phyloP scores from a whole-genome alignment of 2,797 vertebrate species.

The Brachyrhaphis roseni region DNA sequence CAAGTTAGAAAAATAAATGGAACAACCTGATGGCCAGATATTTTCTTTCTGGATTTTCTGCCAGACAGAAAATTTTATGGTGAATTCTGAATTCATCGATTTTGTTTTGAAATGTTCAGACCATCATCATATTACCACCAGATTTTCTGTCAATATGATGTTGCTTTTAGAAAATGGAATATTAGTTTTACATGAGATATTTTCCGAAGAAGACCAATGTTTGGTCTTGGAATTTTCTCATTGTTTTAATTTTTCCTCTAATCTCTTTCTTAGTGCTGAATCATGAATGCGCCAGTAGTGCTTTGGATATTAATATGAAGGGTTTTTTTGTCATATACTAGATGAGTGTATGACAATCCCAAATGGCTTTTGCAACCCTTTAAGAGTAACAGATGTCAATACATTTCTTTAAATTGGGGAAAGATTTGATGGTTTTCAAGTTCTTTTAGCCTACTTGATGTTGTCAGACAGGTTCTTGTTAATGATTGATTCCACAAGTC shows the following conservation, averaged over 20 bases:
- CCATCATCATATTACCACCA: not conserved
- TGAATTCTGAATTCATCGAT: not conserved
- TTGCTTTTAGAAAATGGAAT: not conserved
- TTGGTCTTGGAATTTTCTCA: not conserved
- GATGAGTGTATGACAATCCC: not conserved
- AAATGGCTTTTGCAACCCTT: not conserved
- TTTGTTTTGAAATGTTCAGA: not conserved
- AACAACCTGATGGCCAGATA: not conserved
- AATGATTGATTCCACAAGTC: not conserved
- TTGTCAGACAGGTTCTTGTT: not conserved
- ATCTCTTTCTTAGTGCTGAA: not conserved
- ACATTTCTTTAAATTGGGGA: not conserved
- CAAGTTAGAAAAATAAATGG: not conserved
- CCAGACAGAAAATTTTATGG: not conserved
- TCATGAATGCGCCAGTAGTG: not conserved
- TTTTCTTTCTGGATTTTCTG: not conserved
- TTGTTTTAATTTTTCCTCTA: not conserved
- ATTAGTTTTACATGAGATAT: not conserved
- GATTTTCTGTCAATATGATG: not conserved
- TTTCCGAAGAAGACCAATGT: not conserved
- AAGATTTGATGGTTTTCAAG: not conserved
- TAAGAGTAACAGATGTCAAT: not conserved
- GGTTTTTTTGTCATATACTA: not conserved
- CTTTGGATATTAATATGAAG: not conserved
- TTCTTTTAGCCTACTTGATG: not conserved